Evolutionary conservation across 2,797 vertebrate genomes (phyloP).

Genomic region (Cynopterus sphinx): DNA sequence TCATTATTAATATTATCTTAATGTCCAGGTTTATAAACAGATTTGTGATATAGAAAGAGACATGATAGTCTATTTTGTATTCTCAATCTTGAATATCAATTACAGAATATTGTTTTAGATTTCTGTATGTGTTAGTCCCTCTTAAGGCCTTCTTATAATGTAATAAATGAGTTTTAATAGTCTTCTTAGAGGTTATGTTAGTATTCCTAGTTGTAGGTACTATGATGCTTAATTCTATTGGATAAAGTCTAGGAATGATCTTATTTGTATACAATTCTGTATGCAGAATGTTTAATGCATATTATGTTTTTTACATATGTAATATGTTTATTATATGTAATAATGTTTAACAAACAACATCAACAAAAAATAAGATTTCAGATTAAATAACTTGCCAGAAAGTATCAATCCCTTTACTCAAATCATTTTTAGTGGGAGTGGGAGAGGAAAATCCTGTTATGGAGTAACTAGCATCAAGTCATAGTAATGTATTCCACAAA

Average conservation of each 20-base stretch:
- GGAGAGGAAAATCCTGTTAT: neutral
- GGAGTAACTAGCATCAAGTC: neutral
- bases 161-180: slow-evolving; percentile 31
- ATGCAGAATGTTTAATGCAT: slow-evolving; percentile 43
- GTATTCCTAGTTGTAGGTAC: neutral
- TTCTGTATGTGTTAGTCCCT: neutral
- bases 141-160: neutral
- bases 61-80: slow-evolving; percentile 32
- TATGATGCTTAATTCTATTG: neutral
- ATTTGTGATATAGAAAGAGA: slow-evolving; percentile 24
- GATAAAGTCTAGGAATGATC: neutral
- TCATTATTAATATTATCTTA: slow-evolving; percentile 48
- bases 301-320: neutral
- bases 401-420: neutral
- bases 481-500: slow-evolving; percentile 20
- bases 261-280: slow-evolving; percentile 26
- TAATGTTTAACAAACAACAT: neutral
- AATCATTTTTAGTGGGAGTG: neutral
- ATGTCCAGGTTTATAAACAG: neutral
- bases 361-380: neutral
- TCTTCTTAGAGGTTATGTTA: slow-evolving; percentile 20
- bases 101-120: slow-evolving; percentile 24
- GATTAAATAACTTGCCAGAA: slow-evolving; percentile 19
- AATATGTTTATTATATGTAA: neutral
- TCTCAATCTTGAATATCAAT: slow-evolving; percentile 16